Evolutionary conservation across 2,113 vertebrate genomes (phyloP), one percentile per base, ranked within the genome.

Genomic region (Microtus richardsoni): DNA sequence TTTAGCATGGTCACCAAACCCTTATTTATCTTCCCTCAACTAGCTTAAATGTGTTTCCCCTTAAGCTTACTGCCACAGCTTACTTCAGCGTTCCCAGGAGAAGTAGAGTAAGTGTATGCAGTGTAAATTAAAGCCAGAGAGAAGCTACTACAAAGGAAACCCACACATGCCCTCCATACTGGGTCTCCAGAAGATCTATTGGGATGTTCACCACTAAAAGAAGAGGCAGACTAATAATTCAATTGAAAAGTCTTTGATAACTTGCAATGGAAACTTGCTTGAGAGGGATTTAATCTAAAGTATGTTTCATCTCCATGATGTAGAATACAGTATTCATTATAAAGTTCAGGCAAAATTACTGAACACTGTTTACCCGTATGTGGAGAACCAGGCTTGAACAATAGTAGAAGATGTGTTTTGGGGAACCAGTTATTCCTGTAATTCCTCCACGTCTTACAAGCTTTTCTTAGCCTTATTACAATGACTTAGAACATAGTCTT

Each of bases 91-190:
- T 70, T 96, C 86, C 88, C 75, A 93, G 93, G 73, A 79, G 93
- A 93, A 90, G 33, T 62, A 82, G 88, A 91, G 22, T 68, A 92
- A 83, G 84, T 92, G 49, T 89, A 95, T 80, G 64, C 66, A 92
- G 75, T 83, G n/a, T 60, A 96, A 96, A 92, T 96, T 85, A 95
- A 96, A 95, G 44, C 75, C 95, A 96, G 94, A 94, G n/a, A 88
- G 90, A 70, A 90, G 70, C 92, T 84, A 68, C 49, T 92, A 91
- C 80, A 97, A 93, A 95, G 75, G 70, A 66, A n/a, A 71, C 93
- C 49, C 64, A 88, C 94, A 91, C 66, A 90, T 93, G 68, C 60
- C 89, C 66, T 95, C 88, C 66, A 92, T 90, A 70, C 91, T 60
- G 66, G 84, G 64, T 64, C 79, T 66, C 36, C 70, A 60, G 82